Base-by-base conservation (phyloP, 1,140 invertebrate species). In the Drosophila repleta region DNA sequence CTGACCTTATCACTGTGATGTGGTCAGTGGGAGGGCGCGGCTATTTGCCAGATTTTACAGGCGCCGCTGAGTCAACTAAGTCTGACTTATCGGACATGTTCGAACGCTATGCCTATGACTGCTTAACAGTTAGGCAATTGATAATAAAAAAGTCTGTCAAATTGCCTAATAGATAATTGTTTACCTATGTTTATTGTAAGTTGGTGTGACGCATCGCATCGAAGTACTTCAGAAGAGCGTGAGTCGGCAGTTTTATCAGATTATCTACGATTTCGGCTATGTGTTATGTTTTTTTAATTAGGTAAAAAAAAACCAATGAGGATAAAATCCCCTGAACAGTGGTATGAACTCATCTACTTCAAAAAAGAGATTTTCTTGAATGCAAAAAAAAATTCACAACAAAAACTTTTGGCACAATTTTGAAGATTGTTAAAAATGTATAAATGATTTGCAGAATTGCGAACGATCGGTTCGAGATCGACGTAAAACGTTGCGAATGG, bases 241-340 rank as follows among this genome's bases (percentile, higher is more conserved):
- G 76, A 76, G 55, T 68, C 63, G 72, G 32, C 68, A 52, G 24
- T 45, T 65, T 58, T 63, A 60, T 79, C 58, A 45, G 57, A 72
- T 71, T 37, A 52, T 41, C 11, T 13, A 45, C 18, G 24, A 13
- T 13, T 21, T 32, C 8, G 13, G 6, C 18, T 72, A 45, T 84
- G 60, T 60, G 71, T 64, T 10, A 20, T 58, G n/a, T 29, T 71
- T 81, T 74, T 29, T 68, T 63, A 82, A 82, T 77, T 64, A 74
- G 71, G 52, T 61, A 52, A 10, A 8, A 24, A 26, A 48, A 1
- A 39, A 35, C 39, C n/a, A n/a, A 21, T 5, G 17, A 18, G 17
- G 20, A 32, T 1, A 51, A 61, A 61, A 24, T 35, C 18, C 69
- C 37, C 53, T 2, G n/a, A 7, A 35, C 61, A 49, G 11, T 1